Base-by-base conservation (phyloP, 2,888 invertebrate genomes). In the Parnassius smintheus region DNA sequence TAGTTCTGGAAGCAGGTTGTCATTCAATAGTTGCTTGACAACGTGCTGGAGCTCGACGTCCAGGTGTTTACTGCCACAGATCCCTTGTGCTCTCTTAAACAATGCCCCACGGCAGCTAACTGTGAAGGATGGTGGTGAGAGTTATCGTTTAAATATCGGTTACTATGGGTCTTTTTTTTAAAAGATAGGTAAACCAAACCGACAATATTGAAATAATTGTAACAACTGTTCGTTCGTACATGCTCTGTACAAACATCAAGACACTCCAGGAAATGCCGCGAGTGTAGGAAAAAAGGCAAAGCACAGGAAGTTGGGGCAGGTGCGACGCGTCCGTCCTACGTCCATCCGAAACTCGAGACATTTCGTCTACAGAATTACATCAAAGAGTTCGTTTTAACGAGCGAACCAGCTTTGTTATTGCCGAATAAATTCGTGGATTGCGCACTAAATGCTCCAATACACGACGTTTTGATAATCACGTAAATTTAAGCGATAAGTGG, bases 291-390 rank as follows among this genome's bases (percentile, higher is more conserved):
- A 81, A 83, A 81, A 81, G 61, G 63, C 66, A 61, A 71, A 72
- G 71, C 67, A 64, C 77, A 84, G 88, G 88, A 86, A 83, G 79
- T 77, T 64, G 59, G 59, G 70, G 80, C 88, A 88, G 88, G 88
- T 88, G 88, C 78, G 72, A 64, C 70, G 67, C 71, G 78, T 78
- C 77, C 73, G 76, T 74, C 77, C 67, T 75, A 75, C 69, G 77
- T 75, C 49, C 49, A 49, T 49, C 75, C 69, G 70, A 73, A 77
- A 79, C 69, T 65, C 67, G 76, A 78, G 75, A 75, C 73, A 66
- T 66, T 66, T 57, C 68, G 71, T 69, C 74, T 72, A 65, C 64
- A 59, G 65, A 66, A 68, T 68, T 70, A 60, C 65, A 67, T 65
- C 65, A 65, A 65, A 63, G 63, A 45, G 59, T 55, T 50, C 49